These are phyloP conservation scores for Rhopalosiphum nymphaeae DNA, from an alignment of 2,888 invertebrate species.

Conservation along the genomic window DNA sequence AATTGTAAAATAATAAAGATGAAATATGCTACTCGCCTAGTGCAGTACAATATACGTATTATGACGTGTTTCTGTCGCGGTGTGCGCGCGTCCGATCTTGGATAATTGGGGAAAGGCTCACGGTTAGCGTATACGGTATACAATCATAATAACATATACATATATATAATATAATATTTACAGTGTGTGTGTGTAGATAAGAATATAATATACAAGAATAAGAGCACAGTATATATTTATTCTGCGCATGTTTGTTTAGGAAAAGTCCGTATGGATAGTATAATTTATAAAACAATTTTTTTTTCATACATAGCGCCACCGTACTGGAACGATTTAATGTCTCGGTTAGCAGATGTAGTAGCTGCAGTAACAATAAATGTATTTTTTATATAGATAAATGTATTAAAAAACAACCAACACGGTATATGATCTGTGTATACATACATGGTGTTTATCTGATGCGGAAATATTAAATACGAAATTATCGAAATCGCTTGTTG, in stretches of 20 bases:
- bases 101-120: constrained; percentile 48
- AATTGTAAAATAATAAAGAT: background rate
- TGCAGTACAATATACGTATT: background rate
- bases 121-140: background rate
- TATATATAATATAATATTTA: background rate
- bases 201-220: background rate
- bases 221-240: background rate
- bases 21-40: background rate
- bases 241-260: constrained; percentile 29
- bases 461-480: background rate
- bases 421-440: background rate
- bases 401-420: background rate
- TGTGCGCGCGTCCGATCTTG: background rate
- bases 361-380: background rate
- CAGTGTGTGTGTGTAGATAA: background rate
- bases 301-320: background rate
- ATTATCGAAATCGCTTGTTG: background rate
- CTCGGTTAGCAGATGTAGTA: background rate
- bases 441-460: background rate
- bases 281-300: background rate
- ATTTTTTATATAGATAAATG: background rate
- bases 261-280: constrained; percentile 6
- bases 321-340: constrained; percentile 43
- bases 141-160: background rate
- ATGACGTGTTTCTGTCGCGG: background rate